These are phyloP conservation scores for Pseudomyrmex flavicornis DNA, from an alignment of 1,140 invertebrate species.

Conservation along the genomic window DNA sequence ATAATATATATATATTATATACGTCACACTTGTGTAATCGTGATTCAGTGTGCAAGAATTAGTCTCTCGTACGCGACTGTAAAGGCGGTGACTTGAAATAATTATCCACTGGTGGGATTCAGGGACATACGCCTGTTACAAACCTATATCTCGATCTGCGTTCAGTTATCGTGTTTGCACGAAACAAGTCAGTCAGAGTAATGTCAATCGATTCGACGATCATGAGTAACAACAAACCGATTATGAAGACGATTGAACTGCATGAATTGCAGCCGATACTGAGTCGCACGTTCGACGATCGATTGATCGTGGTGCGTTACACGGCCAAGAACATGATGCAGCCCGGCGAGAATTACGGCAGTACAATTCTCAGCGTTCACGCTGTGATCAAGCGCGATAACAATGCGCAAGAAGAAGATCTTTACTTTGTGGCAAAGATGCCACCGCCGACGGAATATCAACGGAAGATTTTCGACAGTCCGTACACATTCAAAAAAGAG, in stretches of 20 bases:
- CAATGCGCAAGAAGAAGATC: constrained; percentile 64
- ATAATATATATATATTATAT: not conserved
- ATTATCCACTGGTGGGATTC: not conserved
- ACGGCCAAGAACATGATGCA: constrained; percentile 72
- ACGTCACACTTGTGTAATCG: constrained; percentile 16
- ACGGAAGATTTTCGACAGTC: constrained; percentile 78
- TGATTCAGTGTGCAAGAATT: constrained; percentile 23
- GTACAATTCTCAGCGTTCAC: constrained; percentile 84
- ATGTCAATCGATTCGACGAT: not conserved
- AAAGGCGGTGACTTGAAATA: constrained; percentile 23
- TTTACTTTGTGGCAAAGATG: constrained; percentile 83
- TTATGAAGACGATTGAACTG: constrained; percentile 58
- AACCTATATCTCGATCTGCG: not conserved
- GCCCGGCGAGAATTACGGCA: constrained; percentile 88
- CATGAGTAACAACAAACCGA: constrained; percentile 34
- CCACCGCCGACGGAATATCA: constrained; percentile 79
- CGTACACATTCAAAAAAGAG: constrained; percentile 82
- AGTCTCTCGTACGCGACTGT: not conserved
- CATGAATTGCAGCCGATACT: constrained; percentile 77
- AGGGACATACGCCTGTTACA: not conserved
- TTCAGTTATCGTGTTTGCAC: not conserved
- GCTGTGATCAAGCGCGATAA: constrained; percentile 69
- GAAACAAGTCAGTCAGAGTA: not conserved
- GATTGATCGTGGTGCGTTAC: constrained; percentile 69
- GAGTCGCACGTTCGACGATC: constrained; percentile 65